These are phyloP conservation scores for Drosophila elegans DNA, from an alignment of 1,140 invertebrate genomes.

Conservation along the genomic window DNA sequence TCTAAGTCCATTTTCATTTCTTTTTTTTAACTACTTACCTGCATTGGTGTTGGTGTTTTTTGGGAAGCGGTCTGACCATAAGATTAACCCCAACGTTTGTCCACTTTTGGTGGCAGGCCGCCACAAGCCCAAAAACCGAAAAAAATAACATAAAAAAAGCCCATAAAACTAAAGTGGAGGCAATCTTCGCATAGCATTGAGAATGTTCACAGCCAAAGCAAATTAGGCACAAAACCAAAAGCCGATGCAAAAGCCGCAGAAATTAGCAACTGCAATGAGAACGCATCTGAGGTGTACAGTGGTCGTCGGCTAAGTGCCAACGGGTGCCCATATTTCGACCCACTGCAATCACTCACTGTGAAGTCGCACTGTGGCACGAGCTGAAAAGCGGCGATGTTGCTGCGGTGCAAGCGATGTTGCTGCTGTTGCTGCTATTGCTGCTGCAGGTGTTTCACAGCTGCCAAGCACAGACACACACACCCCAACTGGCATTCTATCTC, in stretches of 20 bases:
- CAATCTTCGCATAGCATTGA: conserved; percentile 55
- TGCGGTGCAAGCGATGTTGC: conserved; percentile 17
- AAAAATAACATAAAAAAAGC: conserved; percentile 3
- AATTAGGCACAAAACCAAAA: conserved; percentile 76
- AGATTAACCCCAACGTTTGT: conserved; percentile 27
- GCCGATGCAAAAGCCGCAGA: conserved; percentile 57
- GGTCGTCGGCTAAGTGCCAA: conserved; percentile 11
- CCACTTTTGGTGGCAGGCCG: conserved; percentile 16
- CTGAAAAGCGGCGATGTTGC: conserved; percentile 37
- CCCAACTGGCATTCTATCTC: conserved; percentile 24
- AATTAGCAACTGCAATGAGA: conserved; percentile 68
- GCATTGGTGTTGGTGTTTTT: background rate
- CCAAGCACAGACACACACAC: conserved; percentile 28
- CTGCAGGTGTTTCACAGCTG: conserved; percentile 64
- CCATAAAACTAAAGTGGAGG: conserved; percentile 18
- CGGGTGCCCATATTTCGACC: background rate
- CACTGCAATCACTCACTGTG: conserved; percentile 10
- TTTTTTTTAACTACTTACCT: conserved; percentile 1
- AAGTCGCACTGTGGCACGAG: conserved; percentile 56
- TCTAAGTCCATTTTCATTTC: conserved; percentile 21
- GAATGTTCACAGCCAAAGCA: conserved; percentile 64
- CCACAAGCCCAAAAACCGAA: conserved; percentile 4
- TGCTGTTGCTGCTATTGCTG: conserved; percentile 16
- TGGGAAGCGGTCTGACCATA: conserved; percentile 21
- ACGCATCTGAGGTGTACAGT: conserved; percentile 51